Evolutionary conservation across 1,140 invertebrate species (phyloP).

Genomic region (Lucilia cuprina): DNA sequence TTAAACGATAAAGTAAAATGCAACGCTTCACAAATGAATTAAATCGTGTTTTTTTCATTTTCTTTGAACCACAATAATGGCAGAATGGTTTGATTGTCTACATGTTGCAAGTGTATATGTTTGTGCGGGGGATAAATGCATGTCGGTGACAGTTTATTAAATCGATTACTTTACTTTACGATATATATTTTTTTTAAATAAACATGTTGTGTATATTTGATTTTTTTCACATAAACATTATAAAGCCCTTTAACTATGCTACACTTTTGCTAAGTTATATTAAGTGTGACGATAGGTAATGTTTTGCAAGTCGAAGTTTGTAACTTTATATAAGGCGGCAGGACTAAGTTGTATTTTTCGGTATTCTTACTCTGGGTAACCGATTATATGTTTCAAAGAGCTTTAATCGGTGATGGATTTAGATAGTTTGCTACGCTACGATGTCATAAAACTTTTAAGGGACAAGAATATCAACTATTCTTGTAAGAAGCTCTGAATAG

Average conservation of each 20-base stretch:
- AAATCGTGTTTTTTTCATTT: constrained; percentile 17
- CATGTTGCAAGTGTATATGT: not conserved
- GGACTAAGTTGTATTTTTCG: no score
- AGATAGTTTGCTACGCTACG: no score
- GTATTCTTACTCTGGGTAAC: no score
- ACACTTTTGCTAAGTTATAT: not conserved
- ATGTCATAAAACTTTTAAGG: no score
- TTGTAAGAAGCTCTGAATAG: no score
- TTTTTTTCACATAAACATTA: not conserved
- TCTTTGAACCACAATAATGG: constrained; percentile 11
- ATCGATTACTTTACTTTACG: constrained; percentile 61
- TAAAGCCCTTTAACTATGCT: not conserved
- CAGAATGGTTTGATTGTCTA: constrained; percentile 12
- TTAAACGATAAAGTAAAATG: constrained; percentile 20
- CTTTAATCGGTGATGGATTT: no score
- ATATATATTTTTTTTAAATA: constrained; percentile 17
- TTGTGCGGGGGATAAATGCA: constrained; percentile 37
- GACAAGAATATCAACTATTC: no score
- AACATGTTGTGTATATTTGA: constrained; percentile 11
- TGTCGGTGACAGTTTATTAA: constrained; percentile 62
- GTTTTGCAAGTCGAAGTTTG: no score
- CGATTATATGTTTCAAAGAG: no score
- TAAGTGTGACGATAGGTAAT: not conserved
- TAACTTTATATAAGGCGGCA: no score
- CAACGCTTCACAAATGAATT: constrained; percentile 19